phyloP scores from a whole-genome alignment of 1,140 invertebrate species.

The Heliconius hermathena region DNA sequence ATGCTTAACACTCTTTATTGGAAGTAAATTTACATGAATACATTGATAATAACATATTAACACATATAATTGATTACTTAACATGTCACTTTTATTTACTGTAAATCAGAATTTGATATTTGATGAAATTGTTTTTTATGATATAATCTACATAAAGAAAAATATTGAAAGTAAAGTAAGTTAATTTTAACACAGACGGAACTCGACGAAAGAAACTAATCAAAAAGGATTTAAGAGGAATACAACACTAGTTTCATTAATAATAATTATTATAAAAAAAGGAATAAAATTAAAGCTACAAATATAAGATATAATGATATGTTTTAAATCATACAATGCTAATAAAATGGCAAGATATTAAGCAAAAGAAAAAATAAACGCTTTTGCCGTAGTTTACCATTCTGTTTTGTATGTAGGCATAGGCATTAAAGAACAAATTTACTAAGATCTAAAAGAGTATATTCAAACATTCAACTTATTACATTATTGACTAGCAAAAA shows the following conservation, averaged over 20 bases:
- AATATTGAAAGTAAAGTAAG: background rate
- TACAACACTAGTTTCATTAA: background rate
- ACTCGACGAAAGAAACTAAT: background rate
- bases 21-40: constrained; percentile 39
- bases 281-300: constrained; percentile 16
- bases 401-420: background rate
- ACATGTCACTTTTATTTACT: background rate
- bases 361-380: background rate
- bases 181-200: background rate
- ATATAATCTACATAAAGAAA: background rate
- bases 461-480: constrained; percentile 28
- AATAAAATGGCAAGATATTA: constrained; percentile 4
- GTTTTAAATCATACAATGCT: constrained; percentile 20
- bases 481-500: constrained; percentile 36
- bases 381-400: background rate
- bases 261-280: constrained; percentile 1
- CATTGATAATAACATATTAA: constrained; percentile 29
- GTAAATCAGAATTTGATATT: background rate
- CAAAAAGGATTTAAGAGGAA: background rate
- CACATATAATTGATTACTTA: constrained; percentile 14
- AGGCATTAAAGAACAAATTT: background rate
- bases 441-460: constrained; percentile 22
- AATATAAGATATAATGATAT: constrained; percentile 19
- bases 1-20: constrained; percentile 55
- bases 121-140: background rate